These are phyloP conservation scores for Ceratosolen solmsi DNA, from an alignment of 1,140 invertebrate genomes.

Conservation along the genomic window DNA sequence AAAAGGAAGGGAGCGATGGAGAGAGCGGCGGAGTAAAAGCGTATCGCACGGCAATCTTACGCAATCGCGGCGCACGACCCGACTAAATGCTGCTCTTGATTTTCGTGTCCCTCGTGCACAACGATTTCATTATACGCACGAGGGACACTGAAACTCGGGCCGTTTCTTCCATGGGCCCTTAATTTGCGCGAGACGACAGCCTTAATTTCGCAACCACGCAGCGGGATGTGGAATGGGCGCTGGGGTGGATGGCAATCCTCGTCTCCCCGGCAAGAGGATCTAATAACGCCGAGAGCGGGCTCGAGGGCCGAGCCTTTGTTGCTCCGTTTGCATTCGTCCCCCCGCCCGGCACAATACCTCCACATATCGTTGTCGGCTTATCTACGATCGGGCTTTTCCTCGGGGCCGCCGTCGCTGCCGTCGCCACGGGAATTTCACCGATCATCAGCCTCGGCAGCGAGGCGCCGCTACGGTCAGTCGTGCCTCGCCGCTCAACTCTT, in stretches of 20 bases:
- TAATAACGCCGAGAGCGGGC: neutral
- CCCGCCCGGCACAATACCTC: neutral
- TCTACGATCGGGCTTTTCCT: neutral
- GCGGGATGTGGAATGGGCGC: too few relatives aligned
- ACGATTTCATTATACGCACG: conserved; percentile 15
- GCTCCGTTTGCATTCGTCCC: neutral
- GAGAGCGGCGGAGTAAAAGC: neutral
- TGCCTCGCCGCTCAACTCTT: neutral
- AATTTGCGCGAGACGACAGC: neutral
- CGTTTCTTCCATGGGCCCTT: too few relatives aligned
- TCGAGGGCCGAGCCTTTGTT: neutral
- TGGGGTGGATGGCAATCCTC: neutral
- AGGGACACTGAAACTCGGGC: too few relatives aligned
- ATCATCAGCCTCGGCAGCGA: neutral
- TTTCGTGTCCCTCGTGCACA: neutral
- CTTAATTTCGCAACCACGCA: neutral
- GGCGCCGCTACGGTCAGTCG: neutral
- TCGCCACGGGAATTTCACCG: neutral
- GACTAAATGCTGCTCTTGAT: neutral
- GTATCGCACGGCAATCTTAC: neutral
- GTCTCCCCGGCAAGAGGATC: neutral
- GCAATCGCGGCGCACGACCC: neutral
- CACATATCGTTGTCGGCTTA: neutral
- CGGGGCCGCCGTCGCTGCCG: too few relatives aligned
- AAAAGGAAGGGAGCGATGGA: neutral